Evolutionary conservation across 2,113 vertebrate genomes (phyloP).

Genomic region (Telmatochromis sp.): DNA sequence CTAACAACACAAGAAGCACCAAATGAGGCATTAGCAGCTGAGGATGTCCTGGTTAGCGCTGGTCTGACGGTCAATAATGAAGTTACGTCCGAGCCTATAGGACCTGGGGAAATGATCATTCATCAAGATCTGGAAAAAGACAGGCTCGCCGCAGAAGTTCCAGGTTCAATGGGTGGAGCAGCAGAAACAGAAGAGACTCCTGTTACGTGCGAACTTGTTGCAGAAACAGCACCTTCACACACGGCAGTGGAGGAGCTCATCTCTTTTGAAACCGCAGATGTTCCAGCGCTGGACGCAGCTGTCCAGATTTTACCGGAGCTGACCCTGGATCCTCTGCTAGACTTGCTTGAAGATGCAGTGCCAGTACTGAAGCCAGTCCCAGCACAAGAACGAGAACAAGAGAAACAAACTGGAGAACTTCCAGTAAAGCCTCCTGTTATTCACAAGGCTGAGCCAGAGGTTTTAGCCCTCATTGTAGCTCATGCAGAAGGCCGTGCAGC

Average conservation of each 20-base stretch:
- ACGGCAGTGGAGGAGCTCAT: constrained; percentile 16
- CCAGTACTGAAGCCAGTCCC: not conserved
- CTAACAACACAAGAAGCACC: not conserved
- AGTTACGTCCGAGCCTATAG: not conserved
- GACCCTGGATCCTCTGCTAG: not conserved
- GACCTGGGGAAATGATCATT: not conserved
- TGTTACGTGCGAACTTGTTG: not conserved
- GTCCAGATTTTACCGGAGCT: not conserved
- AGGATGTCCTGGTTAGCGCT: not conserved
- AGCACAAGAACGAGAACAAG: not conserved
- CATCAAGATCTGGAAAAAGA: not conserved
- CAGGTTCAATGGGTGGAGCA: not conserved
- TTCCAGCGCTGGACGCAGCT: not conserved
- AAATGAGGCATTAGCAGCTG: not conserved
- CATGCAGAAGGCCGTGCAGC: not conserved
- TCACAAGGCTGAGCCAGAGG: not conserved
- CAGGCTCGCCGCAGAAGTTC: not conserved
- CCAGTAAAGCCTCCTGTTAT: not conserved
- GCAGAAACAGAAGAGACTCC: not conserved
- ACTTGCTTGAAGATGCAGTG: not conserved
- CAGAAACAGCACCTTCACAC: not conserved
- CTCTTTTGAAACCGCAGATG: not conserved
- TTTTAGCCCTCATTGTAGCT: not conserved
- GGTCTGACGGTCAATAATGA: not conserved
- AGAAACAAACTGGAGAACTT: not conserved